Evolutionary conservation across 1,140 invertebrate species (phyloP), one percentile per base, ranked within the genome.

Genomic region (Cataglyphis hispanica): DNA sequence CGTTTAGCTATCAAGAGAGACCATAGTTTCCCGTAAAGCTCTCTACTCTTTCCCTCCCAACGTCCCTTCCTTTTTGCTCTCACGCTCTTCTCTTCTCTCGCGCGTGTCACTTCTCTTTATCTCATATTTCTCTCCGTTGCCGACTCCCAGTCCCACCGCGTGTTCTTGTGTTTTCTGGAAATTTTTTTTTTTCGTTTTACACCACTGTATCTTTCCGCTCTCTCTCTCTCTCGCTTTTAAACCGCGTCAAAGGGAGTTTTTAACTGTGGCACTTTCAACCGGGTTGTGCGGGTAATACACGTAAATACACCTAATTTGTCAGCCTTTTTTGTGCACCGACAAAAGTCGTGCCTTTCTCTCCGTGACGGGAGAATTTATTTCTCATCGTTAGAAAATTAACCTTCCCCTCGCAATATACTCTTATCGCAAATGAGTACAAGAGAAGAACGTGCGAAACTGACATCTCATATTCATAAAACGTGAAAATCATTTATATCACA

Each of bases 1-100:
- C 86, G 88, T 85, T 91, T 91, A 91, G 56, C 89, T 31, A 31
- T 31, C 31, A 31, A 3, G 31, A 3, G 31, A 31, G 31, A 31
- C 31, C 31, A 31, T 31, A 76, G 85, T 86, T 69, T 89, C 87
- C 37, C 78, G 53, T 87, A 53, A 88, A 86, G 69, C 85, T 58
- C 64, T 88, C 53, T 56, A 46, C 64, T 83, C 37, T 67, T 60
- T 81, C 72, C 13, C 64, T 53, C 31, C 22, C 50, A 5, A 31
- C n/a, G 5, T 60, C 34, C 22, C 25, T 27, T 27, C 22, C 40
- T 37, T 56, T 22, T 60, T 11, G 7, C 43, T 46, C 40, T 67
- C 74, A 31, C 8, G 50, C 80, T 34, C 25, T 19, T 10, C 53
- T n/a, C 37, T n/a, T 0, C 8, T 4, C 27, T 25, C 56, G 16